These are phyloP conservation scores for Zeuzera pyrina DNA, from an alignment of 2,888 invertebrate genomes.

Conservation along the genomic window DNA sequence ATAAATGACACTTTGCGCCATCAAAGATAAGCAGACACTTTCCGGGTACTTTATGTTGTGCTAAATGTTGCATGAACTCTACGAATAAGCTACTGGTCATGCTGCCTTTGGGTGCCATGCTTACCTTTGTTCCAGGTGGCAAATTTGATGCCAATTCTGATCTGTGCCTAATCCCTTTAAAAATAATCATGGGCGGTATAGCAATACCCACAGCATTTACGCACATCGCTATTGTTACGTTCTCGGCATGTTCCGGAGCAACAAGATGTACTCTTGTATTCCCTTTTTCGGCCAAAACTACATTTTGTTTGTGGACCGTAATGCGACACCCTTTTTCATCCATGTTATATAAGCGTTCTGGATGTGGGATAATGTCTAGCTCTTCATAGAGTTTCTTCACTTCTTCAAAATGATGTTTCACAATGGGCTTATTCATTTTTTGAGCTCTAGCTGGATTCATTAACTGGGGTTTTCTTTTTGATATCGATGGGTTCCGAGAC, in stretches of 20 bases:
- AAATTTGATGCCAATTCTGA: slow-evolving; percentile 6
- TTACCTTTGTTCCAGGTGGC: slow-evolving; percentile 6
- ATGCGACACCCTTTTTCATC: slow-evolving; percentile 7
- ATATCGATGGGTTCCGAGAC: slow-evolving; percentile 8
- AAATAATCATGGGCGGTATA: slow-evolving; percentile 1
- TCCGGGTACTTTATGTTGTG: slow-evolving; percentile 1
- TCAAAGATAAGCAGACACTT: slow-evolving; percentile 3
- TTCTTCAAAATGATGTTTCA: slow-evolving; percentile 8
- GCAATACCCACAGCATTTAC: slow-evolving; percentile 1
- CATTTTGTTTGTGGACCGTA: slow-evolving; percentile 2
- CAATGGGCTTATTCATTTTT: slow-evolving; percentile 14
- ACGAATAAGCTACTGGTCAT: slow-evolving; percentile 7
- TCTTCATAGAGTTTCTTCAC: slow-evolving; percentile 10
- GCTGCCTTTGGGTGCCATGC: slow-evolving; percentile 8
- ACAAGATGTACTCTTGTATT: slow-evolving; percentile 1
- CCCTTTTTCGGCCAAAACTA: slow-evolving; percentile 1
- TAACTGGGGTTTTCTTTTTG: slow-evolving; percentile 3
- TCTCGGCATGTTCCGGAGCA: slow-evolving; percentile 1
- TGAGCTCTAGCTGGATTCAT: slow-evolving; percentile 11
- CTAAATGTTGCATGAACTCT: slow-evolving; percentile 5
- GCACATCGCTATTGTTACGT: slow-evolving; percentile 2
- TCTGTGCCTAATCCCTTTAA: slow-evolving; percentile 6
- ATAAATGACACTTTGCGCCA: slow-evolving; percentile 2
- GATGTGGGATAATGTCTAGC: slow-evolving; percentile 6
- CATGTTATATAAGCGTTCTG: slow-evolving; percentile 4